Evolutionary conservation across 2,888 invertebrate species (phyloP), one percentile per base, ranked within the genome.

Genomic region (Carcina quercana): DNA sequence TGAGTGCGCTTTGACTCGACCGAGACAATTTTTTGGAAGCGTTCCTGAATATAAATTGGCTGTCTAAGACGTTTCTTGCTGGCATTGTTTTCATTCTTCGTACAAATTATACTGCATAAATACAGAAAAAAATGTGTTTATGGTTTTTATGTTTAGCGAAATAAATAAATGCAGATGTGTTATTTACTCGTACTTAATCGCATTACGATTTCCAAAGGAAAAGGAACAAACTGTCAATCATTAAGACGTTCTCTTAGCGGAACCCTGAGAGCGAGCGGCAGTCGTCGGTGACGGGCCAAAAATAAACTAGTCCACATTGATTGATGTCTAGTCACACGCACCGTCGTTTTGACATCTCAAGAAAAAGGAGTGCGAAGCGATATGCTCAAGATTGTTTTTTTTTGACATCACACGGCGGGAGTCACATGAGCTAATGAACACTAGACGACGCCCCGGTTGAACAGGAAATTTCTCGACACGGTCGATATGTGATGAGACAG

Each of bases 321-420:
- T 79, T 76, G 78, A 80, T 79, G 75, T 68, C 59, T 53, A 57
- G 68, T 65, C 61, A 59, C 70, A 67, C 63, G 65, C 64, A 56
- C 70, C 66, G 59, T 67, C 59, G 71, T 70, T 71, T 70, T 79
- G 80, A 80, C 76, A 53, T 63, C 50, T 53, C 68, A 68, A 66
- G 71, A 62, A 65, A 63, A 69, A 64, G 67, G 66, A 74, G 73
- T 67, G 69, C 55, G 62, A 65, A 58, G 53, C 53, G 66, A 68
- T 54, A 57, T 52, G 62, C 51, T 52, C 49, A 45, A 58, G 53
- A 50, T 44, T 45, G 46, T 53, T 68, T 70, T 71, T 69, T 64
- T 53, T 59, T 59, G 59, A 68, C 65, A 57, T 55, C 45, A 52
- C 53, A 53, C 50, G 53, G 42, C 28, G 28, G 17, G 34, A 36